Evolutionary conservation across 37 sponge, comb jelly and placozoan genomes (phyloP).

Genomic region (Halichondria panicea): DNA sequence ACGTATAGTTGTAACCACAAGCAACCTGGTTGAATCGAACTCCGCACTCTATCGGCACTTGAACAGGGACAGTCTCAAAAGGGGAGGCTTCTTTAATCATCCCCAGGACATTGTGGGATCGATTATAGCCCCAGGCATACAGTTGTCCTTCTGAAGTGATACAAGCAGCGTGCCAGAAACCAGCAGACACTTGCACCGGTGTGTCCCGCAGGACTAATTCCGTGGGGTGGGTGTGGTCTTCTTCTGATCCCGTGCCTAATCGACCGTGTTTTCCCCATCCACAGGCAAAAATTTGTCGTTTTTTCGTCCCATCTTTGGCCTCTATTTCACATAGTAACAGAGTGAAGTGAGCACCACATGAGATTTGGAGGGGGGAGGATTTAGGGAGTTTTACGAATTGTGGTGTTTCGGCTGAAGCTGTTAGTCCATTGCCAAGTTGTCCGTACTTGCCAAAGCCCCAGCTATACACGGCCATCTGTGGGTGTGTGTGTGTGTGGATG

Average conservation of each 20-base stretch:
- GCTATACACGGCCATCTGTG: constrained; percentile 36
- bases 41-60: background rate
- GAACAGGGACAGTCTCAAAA: background rate
- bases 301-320: background rate
- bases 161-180: constrained; percentile 52
- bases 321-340: background rate
- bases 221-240: constrained; percentile 19
- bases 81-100: background rate
- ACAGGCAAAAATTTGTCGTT: constrained; percentile 26
- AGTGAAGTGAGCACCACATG: constrained; percentile 58
- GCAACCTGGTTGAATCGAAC: constrained; percentile 29
- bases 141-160: constrained; percentile 10
- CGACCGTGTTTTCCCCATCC: constrained; percentile 69
- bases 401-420: constrained; percentile 14
- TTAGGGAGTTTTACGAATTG: constrained; percentile 6
- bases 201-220: background rate
- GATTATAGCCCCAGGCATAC: constrained; percentile 56
- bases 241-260: constrained; percentile 44
- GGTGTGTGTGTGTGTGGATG: too few relatives aligned
- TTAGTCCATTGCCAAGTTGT: constrained; percentile 51
- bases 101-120: constrained; percentile 37
- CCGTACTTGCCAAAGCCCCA: constrained; percentile 75
- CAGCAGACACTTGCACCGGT: constrained; percentile 11
- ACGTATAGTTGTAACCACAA: constrained; percentile 67
- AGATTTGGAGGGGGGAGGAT: constrained; percentile 1